Evolutionary conservation across 2,888 invertebrate species (phyloP).

Genomic region (Callosobruchus maculatus): DNA sequence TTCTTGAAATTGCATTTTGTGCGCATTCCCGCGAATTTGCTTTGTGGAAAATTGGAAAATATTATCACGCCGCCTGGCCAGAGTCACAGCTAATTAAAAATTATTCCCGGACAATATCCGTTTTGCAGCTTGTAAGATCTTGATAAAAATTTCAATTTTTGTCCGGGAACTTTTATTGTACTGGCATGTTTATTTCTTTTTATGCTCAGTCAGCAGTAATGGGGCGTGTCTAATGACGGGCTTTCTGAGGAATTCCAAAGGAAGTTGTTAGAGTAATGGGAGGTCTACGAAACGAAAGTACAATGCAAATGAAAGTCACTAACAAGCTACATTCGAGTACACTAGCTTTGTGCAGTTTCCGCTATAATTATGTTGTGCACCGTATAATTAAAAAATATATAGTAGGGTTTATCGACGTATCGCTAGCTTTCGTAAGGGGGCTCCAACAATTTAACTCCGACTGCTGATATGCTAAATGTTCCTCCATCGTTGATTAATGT

Average conservation of each 20-base stretch:
- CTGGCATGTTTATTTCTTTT: not conserved
- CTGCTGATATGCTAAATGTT: too few species aligned
- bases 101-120: slow-evolving; percentile 17
- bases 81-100: slow-evolving; percentile 18
- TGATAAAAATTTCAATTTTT: not conserved
- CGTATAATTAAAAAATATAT: too few species aligned
- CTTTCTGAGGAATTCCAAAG: not conserved
- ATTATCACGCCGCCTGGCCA: slow-evolving; percentile 12
- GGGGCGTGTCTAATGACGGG: not conserved
- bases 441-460: too few species aligned
- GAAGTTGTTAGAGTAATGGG: not conserved
- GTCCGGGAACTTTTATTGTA: not conserved
- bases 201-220: not conserved
- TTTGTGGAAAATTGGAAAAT: slow-evolving; percentile 25
- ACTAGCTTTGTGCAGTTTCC: not conserved
- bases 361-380: too few species aligned
- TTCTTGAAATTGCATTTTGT: slow-evolving; percentile 23
- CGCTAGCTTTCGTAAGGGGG: too few species aligned
- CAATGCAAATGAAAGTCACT: not conserved
- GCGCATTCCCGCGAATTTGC: slow-evolving; percentile 25
- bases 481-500: too few species aligned
- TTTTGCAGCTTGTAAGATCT: not conserved
- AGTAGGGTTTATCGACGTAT: too few species aligned
- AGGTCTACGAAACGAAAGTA: not conserved
- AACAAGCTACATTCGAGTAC: not conserved